Evolutionary conservation across 2,888 invertebrate genomes (phyloP), one percentile per base, ranked within the genome.

Genomic region (Azorinus chamasolen): DNA sequence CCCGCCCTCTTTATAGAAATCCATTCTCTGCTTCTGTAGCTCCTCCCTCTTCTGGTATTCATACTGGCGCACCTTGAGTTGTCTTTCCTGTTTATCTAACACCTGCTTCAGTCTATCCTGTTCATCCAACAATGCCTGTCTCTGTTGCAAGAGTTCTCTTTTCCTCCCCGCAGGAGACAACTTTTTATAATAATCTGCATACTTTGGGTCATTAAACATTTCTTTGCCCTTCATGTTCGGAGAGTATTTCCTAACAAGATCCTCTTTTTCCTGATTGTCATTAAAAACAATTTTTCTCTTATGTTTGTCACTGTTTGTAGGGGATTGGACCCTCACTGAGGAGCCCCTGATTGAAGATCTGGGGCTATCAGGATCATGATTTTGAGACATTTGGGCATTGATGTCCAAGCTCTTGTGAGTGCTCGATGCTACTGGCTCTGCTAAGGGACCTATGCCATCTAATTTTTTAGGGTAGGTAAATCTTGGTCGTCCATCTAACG

Each of bases 391-490:
- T 41, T 73, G 77, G 18, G 82, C 84, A 24, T 68, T 72, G 41
- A 90, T 84, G 20, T 89, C 88, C 10, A 84, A 72, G 68, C 89
- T 89, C 71, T 89, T 90, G 50, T 90, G 90, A n/a, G 90, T 90
- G 53, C 89, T 89, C 3, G 89, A 89, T 79, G 89, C 88, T 18
- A 89, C 65, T 0, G 90, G 90, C 14, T 87, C 84, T 32, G 71
- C 79, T 43, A 89, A 82, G 2, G 87, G 84, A n/a, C 80, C 78
- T 16, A 78, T 69, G 16, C 78, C 59, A n/a, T 45, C 62, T 48
- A 25, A 57, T 51, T 68, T 74, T 10, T 74, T 57, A n/a, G 76
- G 74, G 20, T 83, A 79, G 2, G 69, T 43, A 69, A 77, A 79
- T 51, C 51, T 70, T 32, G 79, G 71, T 59, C 75, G 51, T 1